Base-by-base conservation (phyloP, 2,888 invertebrate species). In the Brachyptera risi region DNA sequence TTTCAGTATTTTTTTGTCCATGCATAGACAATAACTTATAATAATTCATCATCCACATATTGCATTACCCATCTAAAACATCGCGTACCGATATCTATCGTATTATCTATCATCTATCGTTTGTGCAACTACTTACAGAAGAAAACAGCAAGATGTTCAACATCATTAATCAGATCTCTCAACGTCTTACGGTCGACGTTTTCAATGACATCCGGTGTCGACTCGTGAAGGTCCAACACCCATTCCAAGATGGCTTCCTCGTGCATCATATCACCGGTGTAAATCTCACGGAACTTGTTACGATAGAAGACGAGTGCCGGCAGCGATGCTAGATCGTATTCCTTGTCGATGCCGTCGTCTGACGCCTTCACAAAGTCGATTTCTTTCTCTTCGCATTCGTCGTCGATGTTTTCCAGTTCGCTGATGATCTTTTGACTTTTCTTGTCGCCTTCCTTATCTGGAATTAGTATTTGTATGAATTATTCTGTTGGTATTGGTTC, bases 291-390 rank as follows among this genome's bases (percentile, higher is more conserved):
- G 75, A 93, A 92, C 74, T 91, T 89, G 72, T 90, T 88, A 69
- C 92, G 83, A 74, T 93, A 93, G 77, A 91, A 92, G 24, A 89
- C 91, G 60, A 95, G 78, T 21, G 92, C 85, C 65, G 94, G 94
- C 60, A 95, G 77, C 13, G 84, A 81, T 19, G 88, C 80, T 19
- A 95, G 79, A 73, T 93, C 93, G 73, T 94, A 94, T 77, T 92
- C 92, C 71, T 88, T 89, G 64, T 90, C 87, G 61, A 94, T 85
- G 49, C 90, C 90, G 26, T 88, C 88, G 71, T 94, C 94, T 7
- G 92, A 93, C 66, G 92, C 92, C 75, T 94, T 94, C 0, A 95
- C 88, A 72, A 95, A 94, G 73, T 92, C 90, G 67, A 95, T 92
- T 68, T 92, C 87, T 73, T 92, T 88, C 71, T 92, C 90, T 77